These are phyloP conservation scores for Aphis gossypii DNA, from an alignment of 1,140 invertebrate genomes.

Conservation along the genomic window DNA sequence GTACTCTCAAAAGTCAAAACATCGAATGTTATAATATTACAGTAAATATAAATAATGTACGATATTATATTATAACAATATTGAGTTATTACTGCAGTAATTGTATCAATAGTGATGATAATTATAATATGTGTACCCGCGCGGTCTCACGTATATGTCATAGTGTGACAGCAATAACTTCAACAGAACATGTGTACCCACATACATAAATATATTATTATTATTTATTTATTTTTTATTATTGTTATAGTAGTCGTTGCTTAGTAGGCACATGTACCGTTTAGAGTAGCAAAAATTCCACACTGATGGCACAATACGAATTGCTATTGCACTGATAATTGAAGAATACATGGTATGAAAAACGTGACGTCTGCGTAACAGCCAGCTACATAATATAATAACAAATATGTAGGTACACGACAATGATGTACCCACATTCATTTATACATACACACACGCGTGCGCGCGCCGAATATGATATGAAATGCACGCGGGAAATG, in stretches of 20 bases:
- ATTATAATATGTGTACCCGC: neutral
- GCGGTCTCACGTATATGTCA: neutral
- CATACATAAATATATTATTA: neutral
- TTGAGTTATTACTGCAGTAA: neutral
- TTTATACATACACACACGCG: neutral
- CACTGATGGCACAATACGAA: neutral
- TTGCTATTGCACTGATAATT: neutral
- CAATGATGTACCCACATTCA: neutral
- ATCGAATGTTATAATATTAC: neutral
- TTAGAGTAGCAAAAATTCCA: neutral
- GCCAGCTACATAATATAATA: neutral
- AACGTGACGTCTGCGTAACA: conserved; percentile 20
- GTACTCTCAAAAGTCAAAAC: neutral
- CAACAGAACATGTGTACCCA: neutral
- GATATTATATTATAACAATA: neutral
- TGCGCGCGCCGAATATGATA: neutral
- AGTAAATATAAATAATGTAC: neutral
- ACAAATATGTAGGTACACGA: neutral
- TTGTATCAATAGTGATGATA: neutral
- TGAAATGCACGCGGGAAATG: neutral
- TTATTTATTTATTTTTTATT: neutral
- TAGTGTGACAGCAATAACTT: neutral
- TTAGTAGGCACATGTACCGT: neutral
- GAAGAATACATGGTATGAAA: neutral
- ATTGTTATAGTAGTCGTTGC: neutral